Conservation (phyloP, 2,888 invertebrate species). For the Drosophila greeni region DNA sequence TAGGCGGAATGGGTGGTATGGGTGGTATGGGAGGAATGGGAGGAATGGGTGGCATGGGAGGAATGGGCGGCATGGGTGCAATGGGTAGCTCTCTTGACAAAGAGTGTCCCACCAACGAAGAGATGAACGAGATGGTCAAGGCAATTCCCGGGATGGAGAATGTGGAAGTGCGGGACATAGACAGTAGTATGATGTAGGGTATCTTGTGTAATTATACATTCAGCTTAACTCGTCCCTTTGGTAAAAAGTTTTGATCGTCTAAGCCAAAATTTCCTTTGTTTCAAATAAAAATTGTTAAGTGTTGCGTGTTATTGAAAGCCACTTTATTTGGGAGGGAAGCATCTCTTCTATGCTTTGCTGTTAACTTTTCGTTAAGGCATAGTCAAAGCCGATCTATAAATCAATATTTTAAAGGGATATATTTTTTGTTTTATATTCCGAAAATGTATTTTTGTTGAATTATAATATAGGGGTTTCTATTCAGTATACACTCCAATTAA, state of each 20-base stretch:
- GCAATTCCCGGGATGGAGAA: constrained; percentile 62
- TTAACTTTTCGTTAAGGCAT: no score
- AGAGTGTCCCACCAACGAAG: constrained; percentile 24
- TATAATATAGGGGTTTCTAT: no score
- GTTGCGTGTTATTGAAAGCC: neutral
- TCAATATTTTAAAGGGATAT: no score
- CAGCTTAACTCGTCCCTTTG: neutral
- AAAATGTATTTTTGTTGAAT: no score
- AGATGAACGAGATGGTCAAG: constrained; percentile 58
- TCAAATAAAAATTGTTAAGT: neutral
- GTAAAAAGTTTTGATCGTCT: neutral
- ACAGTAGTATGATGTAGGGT: constrained; percentile 22
- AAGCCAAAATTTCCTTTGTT: neutral
- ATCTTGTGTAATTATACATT: neutral
- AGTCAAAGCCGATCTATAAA: no score
- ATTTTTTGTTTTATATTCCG: no score
- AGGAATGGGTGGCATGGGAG: constrained; percentile 17
- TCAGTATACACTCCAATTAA: no score
- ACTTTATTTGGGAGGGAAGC: neutral
- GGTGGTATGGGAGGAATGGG: constrained; percentile 28
- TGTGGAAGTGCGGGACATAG: constrained; percentile 58
- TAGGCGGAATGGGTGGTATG: constrained; percentile 16
- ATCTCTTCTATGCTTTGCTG: neutral
- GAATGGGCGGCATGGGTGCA: constrained; percentile 22
- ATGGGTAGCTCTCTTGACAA: constrained; percentile 9